These are phyloP conservation scores for Dasyprocta punctata DNA, from an alignment of 2,113 vertebrate species.

Conservation along the genomic window DNA sequence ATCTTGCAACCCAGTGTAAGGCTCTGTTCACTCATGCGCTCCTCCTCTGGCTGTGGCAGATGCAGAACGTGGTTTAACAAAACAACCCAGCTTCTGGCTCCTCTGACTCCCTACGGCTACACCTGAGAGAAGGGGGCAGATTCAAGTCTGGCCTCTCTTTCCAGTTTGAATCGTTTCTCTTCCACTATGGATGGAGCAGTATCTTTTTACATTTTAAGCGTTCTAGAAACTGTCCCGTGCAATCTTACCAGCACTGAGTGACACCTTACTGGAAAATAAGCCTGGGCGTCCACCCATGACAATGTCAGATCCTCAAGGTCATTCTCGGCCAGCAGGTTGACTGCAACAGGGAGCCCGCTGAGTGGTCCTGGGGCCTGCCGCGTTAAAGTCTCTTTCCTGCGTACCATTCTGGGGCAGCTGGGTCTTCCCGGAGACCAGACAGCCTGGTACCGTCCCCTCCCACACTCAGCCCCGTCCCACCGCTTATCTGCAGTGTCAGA, in stretches of 20 bases:
- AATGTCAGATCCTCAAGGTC: conserved; percentile 21
- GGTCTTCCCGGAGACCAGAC: conserved; percentile 75
- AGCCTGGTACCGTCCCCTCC: conserved; percentile 85
- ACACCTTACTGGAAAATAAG: background rate
- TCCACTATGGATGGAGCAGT: background rate
- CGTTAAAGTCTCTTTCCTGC: background rate
- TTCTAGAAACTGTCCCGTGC: background rate
- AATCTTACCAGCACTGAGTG: background rate
- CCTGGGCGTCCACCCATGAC: background rate
- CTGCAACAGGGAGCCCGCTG: background rate
- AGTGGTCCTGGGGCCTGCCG: conserved; percentile 11
- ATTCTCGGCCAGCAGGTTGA: conserved; percentile 12
- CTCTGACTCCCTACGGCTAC: background rate
- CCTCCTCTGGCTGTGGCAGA: background rate
- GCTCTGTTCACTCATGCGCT: background rate
- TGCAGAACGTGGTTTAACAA: background rate
- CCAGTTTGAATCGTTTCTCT: background rate
- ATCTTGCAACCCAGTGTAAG: background rate
- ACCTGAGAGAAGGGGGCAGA: background rate
- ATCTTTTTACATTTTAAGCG: background rate
- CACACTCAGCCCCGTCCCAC: conserved; percentile 47
- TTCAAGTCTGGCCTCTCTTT: background rate
- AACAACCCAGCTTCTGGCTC: background rate
- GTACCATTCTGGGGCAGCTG: conserved; percentile 28
- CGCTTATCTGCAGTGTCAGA: conserved; percentile 87